Evolutionary conservation across 2,113 vertebrate genomes (phyloP).

Genomic region (Zosterops lateralis): DNA sequence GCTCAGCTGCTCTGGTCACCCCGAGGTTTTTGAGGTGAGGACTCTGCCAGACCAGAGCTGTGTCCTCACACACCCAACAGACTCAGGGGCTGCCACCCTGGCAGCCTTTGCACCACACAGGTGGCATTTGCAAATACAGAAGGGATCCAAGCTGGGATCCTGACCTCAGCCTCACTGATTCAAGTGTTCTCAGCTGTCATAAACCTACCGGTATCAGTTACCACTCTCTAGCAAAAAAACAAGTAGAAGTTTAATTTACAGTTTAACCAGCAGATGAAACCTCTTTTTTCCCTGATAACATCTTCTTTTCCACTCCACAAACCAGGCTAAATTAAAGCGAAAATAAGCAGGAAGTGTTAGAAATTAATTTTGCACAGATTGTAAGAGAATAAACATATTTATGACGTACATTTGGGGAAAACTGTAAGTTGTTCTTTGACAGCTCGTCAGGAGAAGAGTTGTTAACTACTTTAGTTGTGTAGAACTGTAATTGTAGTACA

Average conservation of each 20-base stretch:
- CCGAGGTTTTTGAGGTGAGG: accelerated
- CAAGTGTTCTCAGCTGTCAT: not conserved
- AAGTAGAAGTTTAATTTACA: not conserved
- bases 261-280: not conserved
- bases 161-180: not conserved
- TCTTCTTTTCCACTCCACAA: not conserved
- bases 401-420: not conserved
- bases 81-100: not conserved
- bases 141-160: not conserved
- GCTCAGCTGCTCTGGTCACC: not conserved
- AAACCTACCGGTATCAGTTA: not conserved
- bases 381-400: not conserved
- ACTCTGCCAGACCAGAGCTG: not conserved
- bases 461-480: not conserved
- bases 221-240: not conserved
- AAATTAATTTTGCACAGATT: conserved; percentile 6
- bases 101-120: not conserved
- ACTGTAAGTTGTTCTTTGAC: not conserved
- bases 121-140: not conserved
- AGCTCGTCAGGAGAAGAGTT: conserved; percentile 10
- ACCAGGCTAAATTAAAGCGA: not conserved
- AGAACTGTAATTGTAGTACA: not conserved
- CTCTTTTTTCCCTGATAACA: not conserved
- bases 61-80: not conserved
- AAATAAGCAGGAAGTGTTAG: not conserved